Evolutionary conservation across 2,797 vertebrate species (phyloP), one percentile per base, ranked within the genome.

Genomic region (Brotula barbata): DNA sequence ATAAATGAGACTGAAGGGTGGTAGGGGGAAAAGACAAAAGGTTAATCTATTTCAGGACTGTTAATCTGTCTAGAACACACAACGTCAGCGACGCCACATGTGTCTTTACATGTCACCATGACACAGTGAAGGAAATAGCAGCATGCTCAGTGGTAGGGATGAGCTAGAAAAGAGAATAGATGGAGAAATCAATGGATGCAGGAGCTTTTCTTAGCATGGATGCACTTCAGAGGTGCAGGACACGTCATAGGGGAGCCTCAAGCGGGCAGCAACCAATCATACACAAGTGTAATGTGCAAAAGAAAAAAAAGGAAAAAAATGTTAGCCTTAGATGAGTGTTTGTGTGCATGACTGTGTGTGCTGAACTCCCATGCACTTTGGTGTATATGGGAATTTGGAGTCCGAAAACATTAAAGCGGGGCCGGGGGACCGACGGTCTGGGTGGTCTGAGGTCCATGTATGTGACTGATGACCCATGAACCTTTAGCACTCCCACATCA

Each of bases 21-120:
- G 79, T 52, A 28, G 34, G 16, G 4, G 55, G 52, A 43, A 49
- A 58, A 78, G 28, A 81, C 71, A 76, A 84, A 87, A 83, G 86
- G 84, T 77, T 83, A 78, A 80, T 86, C 87, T 87, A 88, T 89
- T 90, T 86, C 70, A 57, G 77, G 86, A 64, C 66, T 62, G 73
- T 43, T 87, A 87, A 88, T 89, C 88, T 75, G 75, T 83, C 82
- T 68, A 74, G 68, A 82, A 82, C 77, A 73, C 79, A 79, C 71
- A 73, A 74, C 49, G 55, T 81, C 76, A 81, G 79, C 55, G 31
- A 59, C 81, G 11, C 88, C 78, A 74, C 87, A 77, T 86, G 88
- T 81, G 85, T 80, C 88, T 90, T 89, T 59, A 87, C 86, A 89
- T 87, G 88, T 87, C 87, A 73, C 84, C 71, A 75, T 69, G 83